Evolutionary conservation across 1,140 invertebrate genomes (phyloP), one percentile per base, ranked within the genome.

Genomic region (Drosophila ambigua): DNA sequence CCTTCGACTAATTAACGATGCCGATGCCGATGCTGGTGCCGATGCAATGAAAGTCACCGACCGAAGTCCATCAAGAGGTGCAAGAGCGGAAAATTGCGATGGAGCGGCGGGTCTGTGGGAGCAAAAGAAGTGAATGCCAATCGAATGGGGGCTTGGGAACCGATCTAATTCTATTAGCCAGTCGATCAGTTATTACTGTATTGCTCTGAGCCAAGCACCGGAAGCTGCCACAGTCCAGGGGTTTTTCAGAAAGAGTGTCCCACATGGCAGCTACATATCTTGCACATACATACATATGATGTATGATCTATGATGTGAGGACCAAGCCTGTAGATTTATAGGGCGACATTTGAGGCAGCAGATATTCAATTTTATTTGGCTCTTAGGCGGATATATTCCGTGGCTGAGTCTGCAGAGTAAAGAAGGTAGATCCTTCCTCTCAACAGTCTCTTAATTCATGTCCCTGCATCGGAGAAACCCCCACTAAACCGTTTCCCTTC

Each of bases 1-100:
- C 50, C 71, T 45, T 71, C 45, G 49, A 79, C 80, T 84, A 84
- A 84, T 84, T 81, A 84, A 83, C 65, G 52, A 53, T 62, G 59
- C 48, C 28, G 52, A 20, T 52, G 28, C 66, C 66, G 49, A 46
- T 48, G 6, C 60, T 31, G 15, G 44, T 45, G 9, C 15, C 53
- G 2, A 20, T 46, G 43, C 7, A 23, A 46, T 65, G 51, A 63
- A 57, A 62, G 44, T 28, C 43, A 43, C 49, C 26, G 43, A 46
- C 15, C 35, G 35, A 11, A 39, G 11, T 65, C 51, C 20, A 69
- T 67, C 35, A 39, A 39, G 11, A 13, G 24, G 16, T 58, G 26
- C 43, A 53, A 43, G 23, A 41, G 23, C 68, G 51, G 59, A 35
- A 72, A 72, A 72, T 55, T 11, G 51, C 39, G 48, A 8, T 72